phyloP scores from a whole-genome alignment of 2,113 vertebrate species.

The Solea senegalensis region DNA sequence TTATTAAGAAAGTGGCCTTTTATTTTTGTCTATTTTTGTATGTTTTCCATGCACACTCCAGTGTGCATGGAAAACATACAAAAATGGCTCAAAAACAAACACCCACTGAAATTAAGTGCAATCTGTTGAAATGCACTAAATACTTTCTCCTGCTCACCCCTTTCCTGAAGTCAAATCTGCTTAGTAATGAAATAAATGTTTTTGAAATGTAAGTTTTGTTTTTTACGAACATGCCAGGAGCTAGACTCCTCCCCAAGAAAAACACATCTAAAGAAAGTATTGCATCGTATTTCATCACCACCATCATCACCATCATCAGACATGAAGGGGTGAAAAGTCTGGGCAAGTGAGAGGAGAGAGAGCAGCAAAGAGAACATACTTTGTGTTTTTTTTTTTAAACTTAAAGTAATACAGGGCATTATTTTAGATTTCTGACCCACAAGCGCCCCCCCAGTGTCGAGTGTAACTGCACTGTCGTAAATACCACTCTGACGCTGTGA shows the following conservation, averaged over 20 bases:
- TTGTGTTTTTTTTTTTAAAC: too few species aligned
- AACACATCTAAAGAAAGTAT: conserved; percentile 80
- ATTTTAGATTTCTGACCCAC: too few species aligned
- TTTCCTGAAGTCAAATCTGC: conserved; percentile 77
- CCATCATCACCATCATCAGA: conserved; percentile 74
- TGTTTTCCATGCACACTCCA: conserved; percentile 7
- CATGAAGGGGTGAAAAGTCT: conserved; percentile 84
- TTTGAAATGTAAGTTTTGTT: conserved; percentile 81
- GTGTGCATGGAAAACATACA: too few species aligned
- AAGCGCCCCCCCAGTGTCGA: too few species aligned
- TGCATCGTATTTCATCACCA: conserved; percentile 86
- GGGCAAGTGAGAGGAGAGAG: conserved; percentile 66
- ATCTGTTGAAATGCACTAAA: conserved; percentile 61
- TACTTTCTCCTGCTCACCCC: conserved; percentile 48
- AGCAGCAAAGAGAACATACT: conserved; percentile 41
- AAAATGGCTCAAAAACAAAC: conserved; percentile 56
- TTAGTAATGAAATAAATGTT: conserved; percentile 84
- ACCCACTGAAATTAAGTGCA: conserved; percentile 68
- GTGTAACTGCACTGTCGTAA: too few species aligned
- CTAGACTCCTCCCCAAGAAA: conserved; percentile 81
- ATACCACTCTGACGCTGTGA: too few species aligned
- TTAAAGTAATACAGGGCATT: too few species aligned
- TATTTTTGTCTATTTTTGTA: conserved; percentile 28
- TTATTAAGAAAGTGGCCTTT: conserved; percentile 26
- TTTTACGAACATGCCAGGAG: conserved; percentile 83